Evolutionary conservation across 1,140 invertebrate genomes (phyloP), one percentile per base, ranked within the genome.

Genomic region (Bombus soroeensis): DNA sequence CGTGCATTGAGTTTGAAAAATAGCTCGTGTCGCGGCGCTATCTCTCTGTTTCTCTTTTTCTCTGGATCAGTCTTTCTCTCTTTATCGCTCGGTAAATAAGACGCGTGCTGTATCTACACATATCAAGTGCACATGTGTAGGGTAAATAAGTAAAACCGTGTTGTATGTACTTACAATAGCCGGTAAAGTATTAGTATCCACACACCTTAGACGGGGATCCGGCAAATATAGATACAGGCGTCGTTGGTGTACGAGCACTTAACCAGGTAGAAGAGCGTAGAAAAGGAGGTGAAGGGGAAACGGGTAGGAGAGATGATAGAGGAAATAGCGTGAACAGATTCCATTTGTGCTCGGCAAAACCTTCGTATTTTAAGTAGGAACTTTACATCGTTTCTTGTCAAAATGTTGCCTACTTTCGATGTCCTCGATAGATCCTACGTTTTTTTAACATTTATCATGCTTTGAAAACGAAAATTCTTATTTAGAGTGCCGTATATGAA

Each of bases 241-340:
- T 18, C 28, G 43, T 62, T 62, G 25, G 57, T 85, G 57, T 81
- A 34, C 32, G 75, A 12, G 53, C 43, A 74, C 83, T 73, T 43
- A 81, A 88, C 81, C 72, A 76, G 77, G 64, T 59, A 71, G 41
- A 66, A 57, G 57, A 77, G 59, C 57, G 47, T 70, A 68, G 87
- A 66, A 86, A 81, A 81, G 83, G 73, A 75, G 84, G 83, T 82
- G 73, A 81, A 86, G 83, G 83, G 84, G 71, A 81, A 81, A 68
- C 43, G 57, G 64, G 73, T 72, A 57, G 70, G 73, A 71, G 83
- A 71, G 76, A 76, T 68, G 73, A 57, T 39, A 59, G 87, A 81
- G 85, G 82, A 88, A 90, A 88, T 87, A 86, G 79, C 81, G 74
- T 88, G 84, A 68, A 90, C 84, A 86, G 62, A 85, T 90, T 86